Evolutionary conservation across 2,888 invertebrate species (phyloP).

Genomic region (Habroteleia sp.): DNA sequence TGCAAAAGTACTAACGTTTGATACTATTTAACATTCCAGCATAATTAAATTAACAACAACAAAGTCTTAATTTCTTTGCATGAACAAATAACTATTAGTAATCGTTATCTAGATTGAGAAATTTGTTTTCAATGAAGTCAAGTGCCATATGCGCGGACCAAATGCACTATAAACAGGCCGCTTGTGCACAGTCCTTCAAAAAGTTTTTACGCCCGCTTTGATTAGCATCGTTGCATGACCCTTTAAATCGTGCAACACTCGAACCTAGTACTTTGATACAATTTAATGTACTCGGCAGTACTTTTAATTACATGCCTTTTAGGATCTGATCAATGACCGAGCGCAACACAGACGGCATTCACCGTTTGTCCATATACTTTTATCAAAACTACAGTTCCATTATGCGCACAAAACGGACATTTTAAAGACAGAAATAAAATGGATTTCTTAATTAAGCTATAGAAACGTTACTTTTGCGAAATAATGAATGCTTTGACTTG

Average conservation of each 20-base stretch:
- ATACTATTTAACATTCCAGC: no score
- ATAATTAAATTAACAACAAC: no score
- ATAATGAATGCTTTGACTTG: conserved; percentile 25
- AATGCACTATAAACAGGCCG: conserved; percentile 27
- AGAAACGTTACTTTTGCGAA: conserved; percentile 26
- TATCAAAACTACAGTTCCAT: conserved; percentile 38
- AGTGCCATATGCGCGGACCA: conserved; percentile 43
- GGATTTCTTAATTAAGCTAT: conserved; percentile 46
- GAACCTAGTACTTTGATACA: conserved; percentile 38
- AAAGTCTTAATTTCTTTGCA: no score
- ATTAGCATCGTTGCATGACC: conserved; percentile 50
- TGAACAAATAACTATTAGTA: no score
- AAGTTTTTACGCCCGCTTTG: conserved; percentile 40
- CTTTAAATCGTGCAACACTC: conserved; percentile 43
- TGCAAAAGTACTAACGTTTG: no score
- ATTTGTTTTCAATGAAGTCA: conserved; percentile 5
- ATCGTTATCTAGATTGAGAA: conserved; percentile 25
- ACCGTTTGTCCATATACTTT: conserved; percentile 39
- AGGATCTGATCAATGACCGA: conserved; percentile 51
- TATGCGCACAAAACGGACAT: conserved; percentile 35
- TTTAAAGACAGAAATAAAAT: conserved; percentile 35
- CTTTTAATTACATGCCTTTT: conserved; percentile 54
- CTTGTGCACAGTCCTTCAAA: conserved; percentile 31
- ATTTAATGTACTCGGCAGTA: conserved; percentile 38
- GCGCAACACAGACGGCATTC: conserved; percentile 42